Conservation (phyloP, 2,797 vertebrate genomes). For the Enteromius treurensis region DNA sequence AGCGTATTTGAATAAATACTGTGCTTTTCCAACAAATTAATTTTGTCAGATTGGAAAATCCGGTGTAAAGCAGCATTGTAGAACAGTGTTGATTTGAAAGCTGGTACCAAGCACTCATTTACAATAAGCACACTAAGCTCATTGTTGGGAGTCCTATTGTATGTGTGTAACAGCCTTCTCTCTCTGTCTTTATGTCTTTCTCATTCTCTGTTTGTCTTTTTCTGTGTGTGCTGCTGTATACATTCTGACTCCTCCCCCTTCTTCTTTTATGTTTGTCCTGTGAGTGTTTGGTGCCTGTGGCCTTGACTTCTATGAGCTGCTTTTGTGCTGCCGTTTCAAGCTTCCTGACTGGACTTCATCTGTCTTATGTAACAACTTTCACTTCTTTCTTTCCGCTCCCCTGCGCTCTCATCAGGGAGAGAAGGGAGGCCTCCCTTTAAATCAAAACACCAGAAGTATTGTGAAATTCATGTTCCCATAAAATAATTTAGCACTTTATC, state of each 20-base stretch:
- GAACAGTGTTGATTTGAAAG: slow-evolving; percentile 28
- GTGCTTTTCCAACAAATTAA: not conserved
- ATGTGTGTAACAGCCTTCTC: not conserved
- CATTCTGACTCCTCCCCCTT: slow-evolving; percentile 19
- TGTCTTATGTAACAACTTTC: slow-evolving; percentile 63
- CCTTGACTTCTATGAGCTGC: slow-evolving; percentile 68
- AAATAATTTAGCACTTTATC: not conserved
- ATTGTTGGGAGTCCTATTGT: slow-evolving; percentile 46
- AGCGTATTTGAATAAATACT: slow-evolving; percentile 5
- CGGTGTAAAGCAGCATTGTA: not conserved
- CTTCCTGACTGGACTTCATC: slow-evolving; percentile 65
- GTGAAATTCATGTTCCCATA: not conserved
- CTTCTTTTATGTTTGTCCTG: slow-evolving; percentile 18
- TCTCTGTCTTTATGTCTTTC: slow-evolving; percentile 5
- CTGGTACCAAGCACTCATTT: slow-evolving; percentile 52
- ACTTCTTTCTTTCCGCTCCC: slow-evolving; percentile 42
- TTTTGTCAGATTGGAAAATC: not conserved
- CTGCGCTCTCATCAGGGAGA: not conserved
- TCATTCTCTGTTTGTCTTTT: slow-evolving; percentile 15
- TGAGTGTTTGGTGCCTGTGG: slow-evolving; percentile 57
- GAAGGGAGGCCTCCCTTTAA: not conserved
- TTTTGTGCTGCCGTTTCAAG: slow-evolving; percentile 56
- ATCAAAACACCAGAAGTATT: slow-evolving; percentile 1
- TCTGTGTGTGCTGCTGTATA: slow-evolving; percentile 32
- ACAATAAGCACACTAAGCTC: slow-evolving; percentile 47